Percentiles rank a stretch among this genome's conserved stretches.
Evolutionary conservation across 64 coral and sea anemone genomes (phyloP).

Genomic region (Cladopsammia gracilis): DNA sequence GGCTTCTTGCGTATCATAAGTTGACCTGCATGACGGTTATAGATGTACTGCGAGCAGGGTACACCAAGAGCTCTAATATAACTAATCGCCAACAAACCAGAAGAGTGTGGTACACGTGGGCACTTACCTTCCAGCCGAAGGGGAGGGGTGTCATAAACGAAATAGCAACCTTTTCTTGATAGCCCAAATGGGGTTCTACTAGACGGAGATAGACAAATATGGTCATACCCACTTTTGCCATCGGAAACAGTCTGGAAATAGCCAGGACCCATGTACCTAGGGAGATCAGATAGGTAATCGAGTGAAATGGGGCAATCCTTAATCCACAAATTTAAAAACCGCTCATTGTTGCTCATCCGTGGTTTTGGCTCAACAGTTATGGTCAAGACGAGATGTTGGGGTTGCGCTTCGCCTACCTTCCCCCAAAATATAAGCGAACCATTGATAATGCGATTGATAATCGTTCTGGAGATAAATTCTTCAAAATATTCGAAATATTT

Average conservation of each 20-base stretch:
- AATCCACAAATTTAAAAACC: conserved; percentile 32
- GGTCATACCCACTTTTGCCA: too few species aligned
- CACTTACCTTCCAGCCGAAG: too few species aligned
- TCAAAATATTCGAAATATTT: too few species aligned
- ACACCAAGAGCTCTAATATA: conserved; percentile 46
- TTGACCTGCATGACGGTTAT: conserved; percentile 56
- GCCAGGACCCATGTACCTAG: conserved; percentile 5
- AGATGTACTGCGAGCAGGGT: conserved; percentile 39
- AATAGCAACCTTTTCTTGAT: too few species aligned
- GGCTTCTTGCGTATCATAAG: background rate
- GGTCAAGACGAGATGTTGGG: conserved; percentile 31
- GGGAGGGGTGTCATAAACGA: too few species aligned
- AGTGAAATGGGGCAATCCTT: conserved; percentile 34
- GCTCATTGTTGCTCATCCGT: conserved; percentile 4
- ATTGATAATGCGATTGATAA: conserved; percentile 37
- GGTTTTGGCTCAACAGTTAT: conserved; percentile 41
- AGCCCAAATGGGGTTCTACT: too few species aligned
- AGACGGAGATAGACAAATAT: too few species aligned
- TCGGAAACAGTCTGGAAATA: conserved; percentile 13
- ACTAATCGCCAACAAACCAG: too few species aligned
- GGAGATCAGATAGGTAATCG: conserved; percentile 33
- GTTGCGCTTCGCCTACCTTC: conserved; percentile 17
- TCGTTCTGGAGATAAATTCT: conserved; percentile 37
- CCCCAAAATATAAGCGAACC: conserved; percentile 36
- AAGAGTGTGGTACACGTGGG: too few species aligned